A percentile compares a stretch with the other conserved stretches of the same genome.
Conservation (phyloP, 2,113 vertebrate species). For the Chauna torquata region DNA sequence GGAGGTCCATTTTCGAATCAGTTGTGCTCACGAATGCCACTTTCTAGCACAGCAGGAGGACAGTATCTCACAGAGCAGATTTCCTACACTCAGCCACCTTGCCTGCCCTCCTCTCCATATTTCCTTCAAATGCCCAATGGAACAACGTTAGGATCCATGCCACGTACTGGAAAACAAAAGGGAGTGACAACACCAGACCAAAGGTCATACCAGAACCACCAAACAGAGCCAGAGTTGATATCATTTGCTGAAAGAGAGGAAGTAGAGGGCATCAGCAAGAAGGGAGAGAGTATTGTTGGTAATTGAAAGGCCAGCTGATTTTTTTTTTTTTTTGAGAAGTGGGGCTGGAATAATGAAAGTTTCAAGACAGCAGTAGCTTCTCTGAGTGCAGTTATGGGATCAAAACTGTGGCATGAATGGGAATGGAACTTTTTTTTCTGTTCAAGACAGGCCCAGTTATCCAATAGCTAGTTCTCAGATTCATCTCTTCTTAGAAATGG, state of each 20-base stretch:
- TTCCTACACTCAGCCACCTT: background rate
- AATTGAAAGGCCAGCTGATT: background rate
- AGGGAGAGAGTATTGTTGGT: background rate
- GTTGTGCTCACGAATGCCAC: background rate
- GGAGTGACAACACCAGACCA: background rate
- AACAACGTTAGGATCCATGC: background rate
- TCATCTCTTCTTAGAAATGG: background rate
- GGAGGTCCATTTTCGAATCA: background rate
- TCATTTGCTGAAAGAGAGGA: background rate
- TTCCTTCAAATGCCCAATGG: background rate
- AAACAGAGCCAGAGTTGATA: background rate
- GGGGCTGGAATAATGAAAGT: background rate
- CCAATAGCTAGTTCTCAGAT: background rate
- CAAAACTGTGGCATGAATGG: background rate
- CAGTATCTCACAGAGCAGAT: slow-evolving; percentile 7
- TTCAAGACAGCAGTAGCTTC: background rate
- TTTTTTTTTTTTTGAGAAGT: background rate
- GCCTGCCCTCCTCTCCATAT: background rate
- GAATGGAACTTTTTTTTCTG: background rate
- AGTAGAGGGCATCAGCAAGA: background rate
- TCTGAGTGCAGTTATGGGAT: background rate
- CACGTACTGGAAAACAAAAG: background rate
- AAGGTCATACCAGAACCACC: background rate
- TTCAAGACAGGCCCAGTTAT: background rate
- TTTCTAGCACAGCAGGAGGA: background rate